Evolutionary conservation across 2,797 vertebrate species (phyloP), one percentile per base, ranked within the genome.

Genomic region (Steatocranus sp.): DNA sequence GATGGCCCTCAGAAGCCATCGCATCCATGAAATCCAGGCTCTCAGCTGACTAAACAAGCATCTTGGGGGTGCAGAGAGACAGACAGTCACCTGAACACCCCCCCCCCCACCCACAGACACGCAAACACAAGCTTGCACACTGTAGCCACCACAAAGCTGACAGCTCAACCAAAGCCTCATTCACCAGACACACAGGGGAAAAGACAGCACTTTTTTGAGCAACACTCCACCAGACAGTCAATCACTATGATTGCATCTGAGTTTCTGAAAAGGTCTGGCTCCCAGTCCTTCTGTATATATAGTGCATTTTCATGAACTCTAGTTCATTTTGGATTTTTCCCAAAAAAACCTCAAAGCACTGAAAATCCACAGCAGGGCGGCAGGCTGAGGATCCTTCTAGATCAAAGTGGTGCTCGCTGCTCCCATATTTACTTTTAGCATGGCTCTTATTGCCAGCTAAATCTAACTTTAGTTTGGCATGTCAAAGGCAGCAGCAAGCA

Each of bases 1-100:
- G 90, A 93, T 92, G 92, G 87, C 76, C 85, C 75, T 87, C 78
- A 74, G 78, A 10, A 84, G 87, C 82, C 84, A 85, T 89, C 84
- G 54, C 92, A 86, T 90, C 89, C 86, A 88, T 88, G 79, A 80
- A 91, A 87, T 89, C 82, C 54, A 58, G 73, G 79, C 86, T 86
- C 86, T 93, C 91, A 90, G 91, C 88, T 92, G 91, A 93, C 89
- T 91, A 94, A 92, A 94, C 87, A 92, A 87, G 83, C 76, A 83
- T 87, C 89, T 90, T 27, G 5, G 81, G 83, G 90, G 49, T 82
- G 81, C 77, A 34, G 75, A 36, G 83, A 81, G 58, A 84, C 75
- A 86, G 38, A 76, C 83, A 80, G 83, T 93, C 88, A 90, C 92
- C 90, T 86, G 79, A 11, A 30, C 27, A 11, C 88, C 41, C 49